phyloP scores from a whole-genome alignment of 2,888 invertebrate species.

The Pammene aurita region DNA sequence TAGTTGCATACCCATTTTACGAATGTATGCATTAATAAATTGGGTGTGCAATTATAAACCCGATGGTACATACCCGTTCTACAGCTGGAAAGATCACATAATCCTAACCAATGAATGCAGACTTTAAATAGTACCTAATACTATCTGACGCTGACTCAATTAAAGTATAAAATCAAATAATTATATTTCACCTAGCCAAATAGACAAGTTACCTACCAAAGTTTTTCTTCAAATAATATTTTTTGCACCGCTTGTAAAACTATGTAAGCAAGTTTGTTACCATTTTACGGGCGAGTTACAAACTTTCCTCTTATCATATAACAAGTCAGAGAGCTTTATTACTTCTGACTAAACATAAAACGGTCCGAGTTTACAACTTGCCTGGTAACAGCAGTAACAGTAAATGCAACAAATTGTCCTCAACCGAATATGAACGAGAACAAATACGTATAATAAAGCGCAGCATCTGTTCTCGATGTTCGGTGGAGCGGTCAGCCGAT shows the following conservation, averaged over 20 bases:
- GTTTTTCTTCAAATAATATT: background rate
- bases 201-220: background rate
- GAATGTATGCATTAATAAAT: too few species aligned
- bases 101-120: too few species aligned
- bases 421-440: background rate
- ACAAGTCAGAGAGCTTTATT: conserved; percentile 30
- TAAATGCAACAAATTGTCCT: conserved; percentile 7
- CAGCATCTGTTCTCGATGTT: background rate
- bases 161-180: too few species aligned
- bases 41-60: too few species aligned
- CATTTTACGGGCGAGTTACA: conserved; percentile 32
- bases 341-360: conserved; percentile 25
- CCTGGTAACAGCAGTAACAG: conserved; percentile 11
- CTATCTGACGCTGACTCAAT: too few species aligned
- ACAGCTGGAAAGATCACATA: too few species aligned
- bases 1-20: too few species aligned
- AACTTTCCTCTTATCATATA: conserved; percentile 28
- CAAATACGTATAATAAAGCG: background rate
- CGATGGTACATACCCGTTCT: too few species aligned
- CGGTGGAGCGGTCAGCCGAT: background rate
- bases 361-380: conserved; percentile 19
- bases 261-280: conserved; percentile 33
- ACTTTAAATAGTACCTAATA: too few species aligned
- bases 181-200: background rate
- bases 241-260: conserved; percentile 19